phyloP scores from a whole-genome alignment of 1,140 invertebrate genomes.

The Leptinotarsa undecemlineata region DNA sequence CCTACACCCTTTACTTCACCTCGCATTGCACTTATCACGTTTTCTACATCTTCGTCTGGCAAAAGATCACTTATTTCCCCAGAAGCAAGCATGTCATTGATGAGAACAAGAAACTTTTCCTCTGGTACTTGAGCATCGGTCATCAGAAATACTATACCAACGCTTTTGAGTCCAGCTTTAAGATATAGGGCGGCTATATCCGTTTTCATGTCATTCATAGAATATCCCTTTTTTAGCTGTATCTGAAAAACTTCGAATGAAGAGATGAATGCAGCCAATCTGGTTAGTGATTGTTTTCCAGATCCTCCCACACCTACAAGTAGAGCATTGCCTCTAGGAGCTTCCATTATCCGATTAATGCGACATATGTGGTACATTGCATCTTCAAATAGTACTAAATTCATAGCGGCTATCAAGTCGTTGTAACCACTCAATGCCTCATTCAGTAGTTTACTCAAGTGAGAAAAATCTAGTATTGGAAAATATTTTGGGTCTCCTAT shows the following conservation, averaged over 20 bases:
- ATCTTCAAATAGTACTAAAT: constrained; percentile 94
- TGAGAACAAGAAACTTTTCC: constrained; percentile 88
- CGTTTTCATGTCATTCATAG: constrained; percentile 78
- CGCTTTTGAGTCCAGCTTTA: constrained; percentile 85
- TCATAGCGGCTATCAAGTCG: constrained; percentile 85
- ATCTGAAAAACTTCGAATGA: constrained; percentile 90
- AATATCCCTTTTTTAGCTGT: constrained; percentile 86
- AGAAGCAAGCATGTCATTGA: constrained; percentile 92
- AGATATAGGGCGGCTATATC: constrained; percentile 84
- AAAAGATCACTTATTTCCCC: constrained; percentile 93
- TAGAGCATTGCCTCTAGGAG: constrained; percentile 87
- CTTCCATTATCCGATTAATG: constrained; percentile 91
- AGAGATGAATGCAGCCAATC: constrained; percentile 86
- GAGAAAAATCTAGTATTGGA: constrained; percentile 72
- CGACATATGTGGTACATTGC: constrained; percentile 90
- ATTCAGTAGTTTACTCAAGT: constrained; percentile 74
- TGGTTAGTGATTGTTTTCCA: constrained; percentile 89
- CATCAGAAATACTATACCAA: constrained; percentile 89
- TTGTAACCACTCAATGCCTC: constrained; percentile 88
- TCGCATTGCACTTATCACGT: constrained; percentile 78
- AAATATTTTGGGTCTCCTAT: constrained; percentile 91
- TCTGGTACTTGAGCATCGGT: constrained; percentile 91
- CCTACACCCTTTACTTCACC: constrained; percentile 87
- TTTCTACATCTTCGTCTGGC: constrained; percentile 88
- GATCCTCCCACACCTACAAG: constrained; percentile 92